These are phyloP conservation scores for Mythimna pallens DNA, from an alignment of 2,888 invertebrate genomes.

Conservation along the genomic window DNA sequence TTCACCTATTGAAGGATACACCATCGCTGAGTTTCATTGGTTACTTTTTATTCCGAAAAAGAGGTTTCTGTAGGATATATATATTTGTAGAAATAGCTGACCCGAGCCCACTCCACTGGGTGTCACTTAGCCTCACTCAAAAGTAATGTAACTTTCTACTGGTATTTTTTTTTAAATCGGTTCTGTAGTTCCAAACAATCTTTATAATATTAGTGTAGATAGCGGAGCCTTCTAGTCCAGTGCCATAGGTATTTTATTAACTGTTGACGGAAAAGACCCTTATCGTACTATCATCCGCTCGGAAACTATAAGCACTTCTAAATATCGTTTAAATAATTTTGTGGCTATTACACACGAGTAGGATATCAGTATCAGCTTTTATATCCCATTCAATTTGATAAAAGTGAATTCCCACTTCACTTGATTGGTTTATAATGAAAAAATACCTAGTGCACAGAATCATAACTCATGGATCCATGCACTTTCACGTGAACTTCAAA, in stretches of 20 bases:
- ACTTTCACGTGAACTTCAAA: no score
- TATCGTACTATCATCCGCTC: neutral
- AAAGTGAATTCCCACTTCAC: constrained; percentile 10
- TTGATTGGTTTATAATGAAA: constrained; percentile 12
- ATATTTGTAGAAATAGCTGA: no score
- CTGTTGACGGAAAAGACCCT: neutral
- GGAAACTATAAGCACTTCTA: neutral
- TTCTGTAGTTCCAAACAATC: no score
- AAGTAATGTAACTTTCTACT: no score
- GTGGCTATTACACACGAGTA: neutral
- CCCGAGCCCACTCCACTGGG: no score
- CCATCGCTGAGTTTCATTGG: neutral
- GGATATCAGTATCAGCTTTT: constrained; percentile 8
- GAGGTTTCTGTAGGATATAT: no score
- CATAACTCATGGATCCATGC: neutral
- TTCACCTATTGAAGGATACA: neutral
- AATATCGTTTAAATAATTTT: neutral
- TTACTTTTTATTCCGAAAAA: neutral
- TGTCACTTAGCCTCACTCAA: no score
- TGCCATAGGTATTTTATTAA: neutral
- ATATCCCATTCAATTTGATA: constrained; percentile 21
- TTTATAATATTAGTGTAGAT: neutral
- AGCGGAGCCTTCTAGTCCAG: neutral
- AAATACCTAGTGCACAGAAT: constrained; percentile 6
- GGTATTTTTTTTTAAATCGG: no score